A percentile compares a stretch with the other conserved stretches of the same genome.
These are phyloP conservation scores for Ennomos erosarius DNA, from an alignment of 2,888 invertebrate genomes.

Conservation along the genomic window DNA sequence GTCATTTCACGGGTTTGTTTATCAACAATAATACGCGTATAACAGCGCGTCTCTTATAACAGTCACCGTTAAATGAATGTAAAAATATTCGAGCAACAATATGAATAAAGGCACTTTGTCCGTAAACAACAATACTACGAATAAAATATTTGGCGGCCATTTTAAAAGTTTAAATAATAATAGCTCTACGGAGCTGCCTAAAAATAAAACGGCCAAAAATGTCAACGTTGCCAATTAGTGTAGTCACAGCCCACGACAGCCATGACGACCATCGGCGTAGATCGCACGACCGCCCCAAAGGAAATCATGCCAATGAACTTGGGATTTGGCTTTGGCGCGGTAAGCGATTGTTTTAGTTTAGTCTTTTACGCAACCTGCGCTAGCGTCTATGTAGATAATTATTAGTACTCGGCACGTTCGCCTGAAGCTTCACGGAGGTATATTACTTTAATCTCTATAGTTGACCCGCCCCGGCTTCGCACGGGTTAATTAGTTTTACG, in stretches of 20 bases:
- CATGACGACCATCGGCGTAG: conserved; percentile 60
- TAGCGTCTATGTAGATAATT: conserved; percentile 34
- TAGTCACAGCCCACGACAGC: conserved; percentile 63
- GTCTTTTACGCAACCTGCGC: conserved; percentile 61
- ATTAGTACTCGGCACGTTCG: conserved; percentile 24
- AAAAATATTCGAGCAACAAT: conserved; percentile 17
- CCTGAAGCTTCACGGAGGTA: conserved; percentile 22
- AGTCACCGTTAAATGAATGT: conserved; percentile 11
- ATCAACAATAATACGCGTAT: conserved; percentile 20
- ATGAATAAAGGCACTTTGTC: conserved; percentile 22
- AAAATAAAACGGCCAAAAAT: conserved; percentile 42
- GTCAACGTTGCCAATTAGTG: conserved; percentile 58
- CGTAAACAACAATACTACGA: conserved; percentile 19
- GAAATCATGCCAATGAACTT: conserved; percentile 79
- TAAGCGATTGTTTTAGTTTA: conserved; percentile 50
- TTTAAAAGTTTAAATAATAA: conserved; percentile 10
- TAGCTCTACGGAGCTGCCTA: conserved; percentile 13
- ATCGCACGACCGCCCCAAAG: conserved; percentile 53
- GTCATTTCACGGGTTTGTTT: conserved; percentile 29
- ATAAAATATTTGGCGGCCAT: conserved; percentile 23
- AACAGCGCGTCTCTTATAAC: too few species aligned
- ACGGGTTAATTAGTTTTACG: too few species aligned
- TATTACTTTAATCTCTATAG: conserved; percentile 37
- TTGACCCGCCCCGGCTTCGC: conserved; percentile 43
- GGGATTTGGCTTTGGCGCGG: conserved; percentile 57